These are phyloP conservation scores for Drosophila quinaria DNA, from an alignment of 2,888 invertebrate genomes.

Conservation along the genomic window DNA sequence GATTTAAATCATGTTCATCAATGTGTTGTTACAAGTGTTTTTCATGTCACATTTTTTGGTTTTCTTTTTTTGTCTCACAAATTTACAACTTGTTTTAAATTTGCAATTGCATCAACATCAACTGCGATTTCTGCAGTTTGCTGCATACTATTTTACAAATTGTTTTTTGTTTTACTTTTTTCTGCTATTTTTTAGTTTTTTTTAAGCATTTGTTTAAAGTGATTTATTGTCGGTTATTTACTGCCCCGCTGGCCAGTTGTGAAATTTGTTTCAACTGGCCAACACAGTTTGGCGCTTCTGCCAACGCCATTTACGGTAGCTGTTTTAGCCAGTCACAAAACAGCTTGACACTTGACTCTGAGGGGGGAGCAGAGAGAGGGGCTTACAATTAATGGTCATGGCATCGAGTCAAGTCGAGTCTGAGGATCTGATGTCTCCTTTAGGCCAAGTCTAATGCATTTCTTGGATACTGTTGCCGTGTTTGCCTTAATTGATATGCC, in stretches of 20 bases:
- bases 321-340: constrained; percentile 44
- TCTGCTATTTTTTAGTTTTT: constrained; percentile 14
- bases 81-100: constrained; percentile 77
- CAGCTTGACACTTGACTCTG: constrained; percentile 51
- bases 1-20: constrained; percentile 59
- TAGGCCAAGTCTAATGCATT: constrained; percentile 68
- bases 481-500: constrained; percentile 76
- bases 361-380: neutral
- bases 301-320: constrained; percentile 59
- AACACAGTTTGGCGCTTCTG: constrained; percentile 60
- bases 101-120: constrained; percentile 46
- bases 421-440: constrained; percentile 25
- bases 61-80: constrained; percentile 36
- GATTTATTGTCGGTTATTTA: constrained; percentile 77
- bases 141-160: constrained; percentile 55
- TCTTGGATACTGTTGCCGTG: constrained; percentile 65
- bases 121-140: constrained; percentile 46
- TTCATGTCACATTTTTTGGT: constrained; percentile 16
- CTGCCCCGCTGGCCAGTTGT: constrained; percentile 66
- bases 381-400: constrained; percentile 33
- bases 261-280: constrained; percentile 67
- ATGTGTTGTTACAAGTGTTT: constrained; percentile 64
- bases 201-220: constrained; percentile 68
- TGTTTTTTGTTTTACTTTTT: constrained; percentile 25
- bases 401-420: constrained; percentile 3